These are phyloP conservation scores for Clinocottus analis DNA, from an alignment of 2,113 vertebrate species.

Conservation along the genomic window DNA sequence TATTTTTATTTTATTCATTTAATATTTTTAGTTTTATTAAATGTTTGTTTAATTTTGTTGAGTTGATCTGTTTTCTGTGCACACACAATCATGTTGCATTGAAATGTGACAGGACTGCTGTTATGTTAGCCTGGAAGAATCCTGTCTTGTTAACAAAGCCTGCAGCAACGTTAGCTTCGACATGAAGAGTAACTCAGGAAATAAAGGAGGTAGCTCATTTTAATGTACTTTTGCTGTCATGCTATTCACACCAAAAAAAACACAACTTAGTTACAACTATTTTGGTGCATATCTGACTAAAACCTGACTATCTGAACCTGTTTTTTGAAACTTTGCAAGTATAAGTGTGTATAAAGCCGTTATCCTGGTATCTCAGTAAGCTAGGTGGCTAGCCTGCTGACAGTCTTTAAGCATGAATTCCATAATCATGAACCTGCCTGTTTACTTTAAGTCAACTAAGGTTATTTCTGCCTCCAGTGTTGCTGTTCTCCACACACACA, in stretches of 20 bases:
- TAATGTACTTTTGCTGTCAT: slow-evolving; percentile 1
- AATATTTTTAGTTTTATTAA: neutral
- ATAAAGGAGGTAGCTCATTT: slow-evolving; percentile 54
- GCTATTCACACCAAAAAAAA: neutral
- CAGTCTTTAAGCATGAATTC: slow-evolving; percentile 2
- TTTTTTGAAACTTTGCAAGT: neutral
- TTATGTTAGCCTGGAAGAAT: neutral
- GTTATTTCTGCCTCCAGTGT: slow-evolving; percentile 45
- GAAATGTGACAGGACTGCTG: neutral
- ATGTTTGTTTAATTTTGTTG: neutral
- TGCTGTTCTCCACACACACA: slow-evolving; percentile 26
- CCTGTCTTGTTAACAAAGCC: neutral
- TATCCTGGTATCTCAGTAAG: slow-evolving; percentile 8
- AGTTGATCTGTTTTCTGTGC: too few relatives aligned
- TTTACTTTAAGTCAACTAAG: slow-evolving; percentile 28
- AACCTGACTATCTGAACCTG: slow-evolving; percentile 4
- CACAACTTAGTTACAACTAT: slow-evolving; percentile 3
- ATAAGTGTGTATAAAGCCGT: slow-evolving; percentile 7
- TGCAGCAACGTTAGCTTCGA: slow-evolving; percentile 13
- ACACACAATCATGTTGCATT: too few relatives aligned
- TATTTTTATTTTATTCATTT: neutral
- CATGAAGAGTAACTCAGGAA: slow-evolving; percentile 12
- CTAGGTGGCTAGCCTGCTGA: slow-evolving; percentile 3
- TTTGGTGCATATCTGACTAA: neutral
- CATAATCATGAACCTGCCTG: slow-evolving; percentile 5